phyloP scores from a whole-genome alignment of 2,888 invertebrate genomes.

The Pimpla rufipes region DNA sequence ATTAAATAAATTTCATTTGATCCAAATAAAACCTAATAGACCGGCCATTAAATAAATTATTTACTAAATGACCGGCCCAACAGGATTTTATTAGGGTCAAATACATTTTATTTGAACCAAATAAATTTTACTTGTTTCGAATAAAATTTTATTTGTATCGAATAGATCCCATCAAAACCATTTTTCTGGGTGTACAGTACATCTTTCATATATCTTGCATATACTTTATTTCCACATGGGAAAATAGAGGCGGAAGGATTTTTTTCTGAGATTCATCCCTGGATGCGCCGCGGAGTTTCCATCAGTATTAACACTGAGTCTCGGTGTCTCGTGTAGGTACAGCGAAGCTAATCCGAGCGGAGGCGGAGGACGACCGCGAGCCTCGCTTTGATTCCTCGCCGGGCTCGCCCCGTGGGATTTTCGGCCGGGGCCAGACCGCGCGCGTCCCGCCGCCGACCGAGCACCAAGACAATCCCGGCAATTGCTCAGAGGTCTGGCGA shows the following conservation, averaged over 20 bases:
- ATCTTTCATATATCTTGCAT: too few species aligned
- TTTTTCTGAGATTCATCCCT: not conserved
- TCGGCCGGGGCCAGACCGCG: slow-evolving; percentile 16
- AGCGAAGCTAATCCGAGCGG: slow-evolving; percentile 29
- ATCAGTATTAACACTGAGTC: not conserved
- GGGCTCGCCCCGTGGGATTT: slow-evolving; percentile 52
- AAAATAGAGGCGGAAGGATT: not conserved
- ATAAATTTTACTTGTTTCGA: too few species aligned
- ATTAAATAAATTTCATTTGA: too few species aligned
- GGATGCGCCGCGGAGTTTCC: not conserved
- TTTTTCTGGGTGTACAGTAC: too few species aligned
- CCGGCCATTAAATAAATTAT: too few species aligned
- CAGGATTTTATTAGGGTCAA: too few species aligned
- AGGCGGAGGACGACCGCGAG: slow-evolving; percentile 23
- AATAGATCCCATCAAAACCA: too few species aligned
- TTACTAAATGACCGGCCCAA: too few species aligned
- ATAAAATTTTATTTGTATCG: too few species aligned
- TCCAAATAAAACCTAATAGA: too few species aligned
- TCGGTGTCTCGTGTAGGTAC: not conserved
- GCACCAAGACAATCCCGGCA: slow-evolving; percentile 63
- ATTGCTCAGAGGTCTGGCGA: slow-evolving; percentile 60
- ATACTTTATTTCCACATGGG: not conserved
- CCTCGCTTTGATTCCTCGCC: slow-evolving; percentile 42
- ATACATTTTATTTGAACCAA: too few species aligned
- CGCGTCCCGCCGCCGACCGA: slow-evolving; percentile 11